Conservation (phyloP, 2,888 invertebrate species). For the Ptychoptera albimana region DNA sequence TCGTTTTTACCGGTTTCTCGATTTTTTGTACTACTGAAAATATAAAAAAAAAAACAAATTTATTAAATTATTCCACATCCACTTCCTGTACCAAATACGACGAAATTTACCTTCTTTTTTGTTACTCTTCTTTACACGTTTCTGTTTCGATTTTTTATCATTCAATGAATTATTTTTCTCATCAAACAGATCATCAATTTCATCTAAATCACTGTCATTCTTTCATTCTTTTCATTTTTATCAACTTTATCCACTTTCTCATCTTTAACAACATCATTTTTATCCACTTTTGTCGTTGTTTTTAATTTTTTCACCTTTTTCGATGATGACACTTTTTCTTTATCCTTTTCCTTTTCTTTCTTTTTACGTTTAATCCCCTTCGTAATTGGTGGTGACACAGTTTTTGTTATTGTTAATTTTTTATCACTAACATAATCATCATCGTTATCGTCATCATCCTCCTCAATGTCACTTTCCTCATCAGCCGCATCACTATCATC, state of each 20-base stretch:
- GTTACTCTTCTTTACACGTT: conserved; percentile 12
- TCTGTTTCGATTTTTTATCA: conserved; percentile 3
- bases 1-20: too few species aligned
- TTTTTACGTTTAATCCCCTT: conserved; percentile 18
- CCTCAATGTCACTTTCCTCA: not conserved
- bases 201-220: conserved; percentile 19
- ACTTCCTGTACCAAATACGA: too few species aligned
- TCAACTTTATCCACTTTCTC: conserved; percentile 10
- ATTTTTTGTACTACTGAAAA: too few species aligned
- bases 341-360: conserved; percentile 28
- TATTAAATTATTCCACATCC: too few species aligned
- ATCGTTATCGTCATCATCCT: not conserved
- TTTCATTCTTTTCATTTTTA: not conserved
- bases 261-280: too few species aligned
- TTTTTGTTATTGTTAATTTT: conserved; percentile 1
- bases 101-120: conserved; percentile 10
- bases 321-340: conserved; percentile 15
- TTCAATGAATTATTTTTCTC: too few species aligned
- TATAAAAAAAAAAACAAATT: too few species aligned
- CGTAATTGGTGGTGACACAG: not conserved
- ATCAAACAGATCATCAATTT: conserved; percentile 10
- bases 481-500: not conserved
- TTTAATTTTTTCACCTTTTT: not conserved
- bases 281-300: conserved; percentile 1
- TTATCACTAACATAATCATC: not conserved